These are phyloP conservation scores for Leucania comma DNA, from an alignment of 2,888 invertebrate genomes.

Conservation along the genomic window DNA sequence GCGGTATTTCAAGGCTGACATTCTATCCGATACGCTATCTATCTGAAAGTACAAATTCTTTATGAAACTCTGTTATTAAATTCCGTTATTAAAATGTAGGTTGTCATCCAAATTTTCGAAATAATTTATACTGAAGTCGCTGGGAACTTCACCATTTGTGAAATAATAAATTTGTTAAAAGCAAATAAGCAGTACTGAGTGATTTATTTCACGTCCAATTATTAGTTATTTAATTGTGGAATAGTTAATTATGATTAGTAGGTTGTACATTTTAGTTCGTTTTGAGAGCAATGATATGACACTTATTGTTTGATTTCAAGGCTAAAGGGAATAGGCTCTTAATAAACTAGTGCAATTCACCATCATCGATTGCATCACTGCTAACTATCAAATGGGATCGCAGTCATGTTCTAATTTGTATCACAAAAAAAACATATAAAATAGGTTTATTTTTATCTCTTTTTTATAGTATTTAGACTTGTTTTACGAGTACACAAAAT, in stretches of 20 bases:
- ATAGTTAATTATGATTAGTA: not conserved
- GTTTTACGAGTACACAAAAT: too few species aligned
- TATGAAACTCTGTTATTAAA: conserved; percentile 16
- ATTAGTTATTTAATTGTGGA: conserved; percentile 23
- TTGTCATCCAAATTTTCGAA: conserved; percentile 40
- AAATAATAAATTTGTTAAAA: conserved; percentile 47
- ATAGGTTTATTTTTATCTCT: too few species aligned
- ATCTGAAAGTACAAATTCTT: not conserved
- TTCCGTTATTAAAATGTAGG: conserved; percentile 19
- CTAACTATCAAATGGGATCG: too few species aligned
- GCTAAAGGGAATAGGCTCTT: too few species aligned
- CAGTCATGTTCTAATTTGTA: too few species aligned
- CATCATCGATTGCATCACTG: too few species aligned
- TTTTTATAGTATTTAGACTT: too few species aligned
- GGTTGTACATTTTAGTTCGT: too few species aligned
- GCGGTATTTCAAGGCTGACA: not conserved
- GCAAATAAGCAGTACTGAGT: conserved; percentile 31
- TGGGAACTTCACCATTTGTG: conserved; percentile 51
- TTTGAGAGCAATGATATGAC: too few species aligned
- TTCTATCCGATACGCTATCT: not conserved
- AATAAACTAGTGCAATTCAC: too few species aligned
- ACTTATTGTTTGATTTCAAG: too few species aligned
- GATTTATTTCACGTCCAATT: conserved; percentile 52
- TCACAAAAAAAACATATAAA: too few species aligned
- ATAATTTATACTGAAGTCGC: conserved; percentile 34